Percentiles rank a stretch among this genome's conserved stretches.
These are phyloP conservation scores for Parasteatoda lunata DNA, from an alignment of 2,888 invertebrate species.

Conservation along the genomic window DNA sequence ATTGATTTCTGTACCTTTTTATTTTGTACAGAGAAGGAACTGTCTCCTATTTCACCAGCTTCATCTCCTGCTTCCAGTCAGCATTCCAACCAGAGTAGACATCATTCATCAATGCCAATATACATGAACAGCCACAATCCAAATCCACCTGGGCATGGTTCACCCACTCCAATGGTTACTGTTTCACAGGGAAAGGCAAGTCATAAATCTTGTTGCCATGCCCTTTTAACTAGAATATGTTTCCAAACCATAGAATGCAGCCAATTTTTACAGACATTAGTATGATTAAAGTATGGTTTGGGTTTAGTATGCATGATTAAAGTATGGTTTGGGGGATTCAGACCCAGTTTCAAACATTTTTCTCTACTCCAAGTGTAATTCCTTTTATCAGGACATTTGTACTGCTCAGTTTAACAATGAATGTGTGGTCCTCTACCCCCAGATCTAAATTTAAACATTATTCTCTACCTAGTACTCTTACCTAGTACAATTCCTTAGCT, in stretches of 20 bases:
- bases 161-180: conserved; percentile 74
- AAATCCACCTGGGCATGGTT: conserved; percentile 53
- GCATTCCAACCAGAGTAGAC: conserved; percentile 72
- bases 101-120: conserved; percentile 68
- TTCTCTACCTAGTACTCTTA: too few relatives aligned
- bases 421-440: too few relatives aligned
- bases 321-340: neutral
- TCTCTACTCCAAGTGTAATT: too few relatives aligned
- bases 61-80: conserved; percentile 71
- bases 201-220: too few relatives aligned
- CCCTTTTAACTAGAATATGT: too few relatives aligned
- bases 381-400: too few relatives aligned
- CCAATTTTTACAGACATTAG: neutral
- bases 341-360: too few relatives aligned
- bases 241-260: too few relatives aligned
- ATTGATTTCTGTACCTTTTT: neutral
- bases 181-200: conserved; percentile 70
- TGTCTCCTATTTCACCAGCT: conserved; percentile 69
- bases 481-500: too few relatives aligned
- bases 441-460: too few relatives aligned
- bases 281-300: neutral
- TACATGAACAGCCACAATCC: conserved; percentile 72
- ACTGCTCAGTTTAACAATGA: too few relatives aligned
- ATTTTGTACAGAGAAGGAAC: conserved; percentile 68
- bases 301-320: neutral